phyloP scores from a whole-genome alignment of 2,113 vertebrate genomes.

The Hyperoodon ampullatus region DNA sequence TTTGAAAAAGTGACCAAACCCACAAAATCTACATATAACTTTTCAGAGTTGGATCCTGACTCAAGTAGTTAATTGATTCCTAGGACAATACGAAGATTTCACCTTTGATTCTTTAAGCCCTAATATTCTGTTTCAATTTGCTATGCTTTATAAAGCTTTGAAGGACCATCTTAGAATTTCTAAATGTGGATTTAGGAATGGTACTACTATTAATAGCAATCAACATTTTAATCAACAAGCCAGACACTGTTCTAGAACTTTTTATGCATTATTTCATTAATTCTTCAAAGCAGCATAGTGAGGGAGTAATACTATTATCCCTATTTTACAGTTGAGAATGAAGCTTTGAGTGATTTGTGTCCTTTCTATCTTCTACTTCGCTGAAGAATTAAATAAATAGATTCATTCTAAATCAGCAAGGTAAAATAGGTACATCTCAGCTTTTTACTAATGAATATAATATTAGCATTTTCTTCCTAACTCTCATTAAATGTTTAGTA shows the following conservation, averaged over 20 bases:
- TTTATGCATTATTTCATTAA: not conserved
- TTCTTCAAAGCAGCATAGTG: not conserved
- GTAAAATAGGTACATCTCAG: not conserved
- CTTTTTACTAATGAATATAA: not conserved
- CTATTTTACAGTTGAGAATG: not conserved
- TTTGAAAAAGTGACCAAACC: conserved; percentile 14
- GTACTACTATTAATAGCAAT: not conserved
- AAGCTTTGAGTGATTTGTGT: not conserved
- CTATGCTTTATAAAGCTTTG: not conserved
- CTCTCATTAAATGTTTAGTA: not conserved
- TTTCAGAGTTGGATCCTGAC: not conserved
- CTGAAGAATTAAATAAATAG: not conserved
- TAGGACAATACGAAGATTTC: not conserved
- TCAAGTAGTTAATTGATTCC: not conserved
- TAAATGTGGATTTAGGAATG: not conserved
- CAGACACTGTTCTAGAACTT: not conserved
- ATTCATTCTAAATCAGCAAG: not conserved
- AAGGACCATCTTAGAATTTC: not conserved
- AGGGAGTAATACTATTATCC: not conserved
- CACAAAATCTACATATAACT: not conserved
- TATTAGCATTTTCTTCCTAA: not conserved
- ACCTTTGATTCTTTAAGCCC: conserved; percentile 31
- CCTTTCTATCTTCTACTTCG: not conserved
- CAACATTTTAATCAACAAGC: not conserved
- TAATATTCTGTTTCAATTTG: not conserved